A percentile compares a stretch with the other conserved stretches of the same genome.
Conservation (phyloP, 2,797 vertebrate genomes). For the Percopsis omiscomaycus region DNA sequence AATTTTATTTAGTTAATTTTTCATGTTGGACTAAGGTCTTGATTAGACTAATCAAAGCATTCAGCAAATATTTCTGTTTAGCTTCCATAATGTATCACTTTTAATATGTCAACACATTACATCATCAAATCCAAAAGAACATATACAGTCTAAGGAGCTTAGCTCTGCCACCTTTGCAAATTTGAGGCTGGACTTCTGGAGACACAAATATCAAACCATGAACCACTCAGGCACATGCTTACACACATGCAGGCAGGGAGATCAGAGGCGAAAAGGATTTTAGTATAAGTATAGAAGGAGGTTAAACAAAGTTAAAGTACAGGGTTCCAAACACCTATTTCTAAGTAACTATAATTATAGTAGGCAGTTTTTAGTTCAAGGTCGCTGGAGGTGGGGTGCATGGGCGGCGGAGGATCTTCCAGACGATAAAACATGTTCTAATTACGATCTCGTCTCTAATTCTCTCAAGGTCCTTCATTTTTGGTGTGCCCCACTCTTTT, state of each 20-base stretch:
- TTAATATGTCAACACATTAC: too few species aligned
- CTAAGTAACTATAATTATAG: conserved; percentile 28
- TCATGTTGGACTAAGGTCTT: too few species aligned
- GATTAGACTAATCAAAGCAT: too few species aligned
- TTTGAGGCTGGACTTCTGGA: neutral
- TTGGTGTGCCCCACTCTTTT: conserved; percentile 60
- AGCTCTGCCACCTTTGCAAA: too few species aligned
- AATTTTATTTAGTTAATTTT: too few species aligned
- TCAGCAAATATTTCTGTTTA: too few species aligned
- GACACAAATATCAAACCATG: neutral
- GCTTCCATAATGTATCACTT: too few species aligned
- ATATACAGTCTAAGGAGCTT: too few species aligned
- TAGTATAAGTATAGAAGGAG: conserved; percentile 41
- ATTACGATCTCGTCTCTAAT: conserved; percentile 70
- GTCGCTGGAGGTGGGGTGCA: conserved; percentile 58
- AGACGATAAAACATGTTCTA: conserved; percentile 71
- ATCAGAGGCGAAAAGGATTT: conserved; percentile 1
- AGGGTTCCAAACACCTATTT: conserved; percentile 48
- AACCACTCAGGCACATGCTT: neutral
- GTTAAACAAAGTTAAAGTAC: conserved; percentile 35
- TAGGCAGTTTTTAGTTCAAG: conserved; percentile 68
- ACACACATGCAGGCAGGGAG: conserved; percentile 4
- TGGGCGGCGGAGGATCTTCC: conserved; percentile 50
- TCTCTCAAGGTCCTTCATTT: conserved; percentile 65
- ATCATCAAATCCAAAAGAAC: too few species aligned